These are phyloP conservation scores for Chaitophorus viminalis DNA, from an alignment of 2,888 invertebrate species.

Conservation along the genomic window DNA sequence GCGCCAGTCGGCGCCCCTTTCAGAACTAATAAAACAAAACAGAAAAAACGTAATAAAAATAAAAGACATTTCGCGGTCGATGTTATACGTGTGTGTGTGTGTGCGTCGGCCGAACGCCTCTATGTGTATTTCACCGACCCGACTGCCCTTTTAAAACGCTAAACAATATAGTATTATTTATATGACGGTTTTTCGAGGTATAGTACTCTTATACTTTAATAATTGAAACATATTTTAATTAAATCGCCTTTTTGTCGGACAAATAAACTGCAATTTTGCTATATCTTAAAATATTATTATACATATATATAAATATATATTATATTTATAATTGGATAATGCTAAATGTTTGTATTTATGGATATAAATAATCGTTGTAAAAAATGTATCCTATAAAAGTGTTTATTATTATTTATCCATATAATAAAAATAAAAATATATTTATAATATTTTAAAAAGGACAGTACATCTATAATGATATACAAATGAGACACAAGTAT, in stretches of 20 bases:
- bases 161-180: constrained; percentile 57
- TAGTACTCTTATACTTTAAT: constrained; percentile 47
- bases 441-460: neutral
- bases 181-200: constrained; percentile 56
- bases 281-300: constrained; percentile 5
- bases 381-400: neutral
- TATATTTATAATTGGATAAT: constrained; percentile 27
- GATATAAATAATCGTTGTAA: neutral
- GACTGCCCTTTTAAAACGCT: constrained; percentile 59
- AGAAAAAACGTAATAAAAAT: constrained; percentile 50
- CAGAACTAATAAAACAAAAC: constrained; percentile 60
- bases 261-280: constrained; percentile 31
- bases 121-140: constrained; percentile 57
- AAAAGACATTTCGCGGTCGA: constrained; percentile 62
- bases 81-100: constrained; percentile 18
- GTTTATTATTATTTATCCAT: neutral
- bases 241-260: constrained; percentile 49
- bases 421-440: neutral
- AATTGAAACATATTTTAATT: constrained; percentile 61
- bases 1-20: constrained; percentile 62
- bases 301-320: neutral
- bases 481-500: neutral
- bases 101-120: constrained; percentile 50
- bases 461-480: neutral
- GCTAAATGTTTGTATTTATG: constrained; percentile 10